Percentiles rank a stretch among this genome's conserved stretches.
Conservation (phyloP, 2,797 vertebrate species). For the Rhincodon typus region DNA sequence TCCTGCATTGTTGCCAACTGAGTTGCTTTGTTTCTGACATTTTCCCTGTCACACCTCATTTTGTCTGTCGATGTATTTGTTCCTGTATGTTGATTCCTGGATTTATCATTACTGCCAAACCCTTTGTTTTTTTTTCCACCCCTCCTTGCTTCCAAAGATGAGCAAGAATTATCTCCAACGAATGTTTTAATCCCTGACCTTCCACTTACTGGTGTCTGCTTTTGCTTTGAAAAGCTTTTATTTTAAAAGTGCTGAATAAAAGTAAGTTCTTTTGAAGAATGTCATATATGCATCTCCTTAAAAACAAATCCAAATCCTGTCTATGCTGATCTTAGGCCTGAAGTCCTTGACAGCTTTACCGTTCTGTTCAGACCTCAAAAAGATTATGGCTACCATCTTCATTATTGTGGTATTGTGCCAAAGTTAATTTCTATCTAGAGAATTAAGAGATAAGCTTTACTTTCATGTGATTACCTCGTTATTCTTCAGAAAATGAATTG, state of each 20-base stretch:
- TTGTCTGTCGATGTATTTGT: neutral
- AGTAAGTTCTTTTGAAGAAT: neutral
- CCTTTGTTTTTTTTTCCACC: neutral
- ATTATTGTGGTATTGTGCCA: neutral
- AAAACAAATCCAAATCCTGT: neutral
- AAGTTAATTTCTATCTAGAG: neutral
- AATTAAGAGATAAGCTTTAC: neutral
- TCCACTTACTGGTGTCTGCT: neutral
- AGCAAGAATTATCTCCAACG: too few relatives aligned
- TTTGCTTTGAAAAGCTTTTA: neutral
- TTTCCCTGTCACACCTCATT: neutral
- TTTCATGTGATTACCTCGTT: neutral
- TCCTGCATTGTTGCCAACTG: neutral
- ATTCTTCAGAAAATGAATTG: neutral
- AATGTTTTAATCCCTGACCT: too few relatives aligned
- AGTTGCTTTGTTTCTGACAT: neutral
- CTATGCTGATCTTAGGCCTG: neutral
- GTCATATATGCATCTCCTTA: neutral
- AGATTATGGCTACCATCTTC: neutral
- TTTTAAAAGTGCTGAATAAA: neutral
- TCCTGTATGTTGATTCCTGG: neutral
- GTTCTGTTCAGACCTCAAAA: neutral
- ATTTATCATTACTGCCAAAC: neutral
- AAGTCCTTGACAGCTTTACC: neutral
- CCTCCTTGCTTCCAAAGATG: neutral